These are phyloP conservation scores for Piscicola geometra DNA, from an alignment of 2,888 invertebrate genomes.

Conservation along the genomic window DNA sequence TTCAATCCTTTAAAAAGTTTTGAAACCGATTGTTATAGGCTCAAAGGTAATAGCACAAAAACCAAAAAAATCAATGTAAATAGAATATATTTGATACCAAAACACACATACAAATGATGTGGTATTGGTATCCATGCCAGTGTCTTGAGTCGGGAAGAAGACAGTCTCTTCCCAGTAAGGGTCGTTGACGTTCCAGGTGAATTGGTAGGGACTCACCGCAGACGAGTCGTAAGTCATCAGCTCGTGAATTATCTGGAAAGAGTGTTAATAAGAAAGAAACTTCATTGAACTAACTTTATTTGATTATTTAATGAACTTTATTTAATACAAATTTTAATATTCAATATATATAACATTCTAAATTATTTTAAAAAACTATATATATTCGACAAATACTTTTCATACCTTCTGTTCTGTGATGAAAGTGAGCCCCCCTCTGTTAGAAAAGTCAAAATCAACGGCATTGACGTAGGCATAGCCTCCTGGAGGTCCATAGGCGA, in stretches of 20 bases:
- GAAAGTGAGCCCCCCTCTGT: constrained; percentile 40
- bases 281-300: neutral
- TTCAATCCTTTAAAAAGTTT: no score
- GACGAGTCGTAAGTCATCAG: constrained; percentile 39
- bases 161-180: constrained; percentile 50
- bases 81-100: no score
- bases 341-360: no score
- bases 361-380: no score
- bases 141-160: constrained; percentile 72
- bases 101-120: constrained; percentile 74
- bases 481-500: constrained; percentile 87
- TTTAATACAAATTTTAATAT: no score
- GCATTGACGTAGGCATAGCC: constrained; percentile 89
- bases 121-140: constrained; percentile 84
- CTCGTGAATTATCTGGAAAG: constrained; percentile 39
- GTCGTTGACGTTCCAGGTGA: constrained; percentile 52
- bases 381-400: no score
- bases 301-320: no score
- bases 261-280: neutral
- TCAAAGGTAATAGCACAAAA: no score
- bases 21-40: no score
- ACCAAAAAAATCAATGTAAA: no score
- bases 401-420: constrained; percentile 41
- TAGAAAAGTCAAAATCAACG: constrained; percentile 58
- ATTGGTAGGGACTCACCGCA: constrained; percentile 46